phyloP scores from a whole-genome alignment of 1,140 invertebrate species.

The Physella acuta region DNA sequence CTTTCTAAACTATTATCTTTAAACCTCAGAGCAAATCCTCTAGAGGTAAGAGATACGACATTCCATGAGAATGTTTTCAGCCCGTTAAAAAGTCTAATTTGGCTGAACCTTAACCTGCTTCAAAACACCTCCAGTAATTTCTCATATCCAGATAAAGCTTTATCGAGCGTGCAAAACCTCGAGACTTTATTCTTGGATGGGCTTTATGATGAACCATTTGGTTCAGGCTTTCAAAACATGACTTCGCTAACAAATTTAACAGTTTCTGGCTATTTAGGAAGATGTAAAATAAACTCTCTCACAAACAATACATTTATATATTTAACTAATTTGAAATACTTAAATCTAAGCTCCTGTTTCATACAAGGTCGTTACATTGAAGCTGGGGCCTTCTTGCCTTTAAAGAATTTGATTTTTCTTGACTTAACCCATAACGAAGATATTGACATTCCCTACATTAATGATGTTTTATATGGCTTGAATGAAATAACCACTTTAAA shows the following conservation, averaged over 20 bases:
- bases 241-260: not conserved
- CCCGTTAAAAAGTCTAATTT: not conserved
- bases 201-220: not conserved
- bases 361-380: not conserved
- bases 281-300: not conserved
- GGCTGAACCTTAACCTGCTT: not conserved
- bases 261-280: not conserved
- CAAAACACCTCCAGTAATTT: not conserved
- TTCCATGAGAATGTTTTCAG: conserved; percentile 8
- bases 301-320: not conserved
- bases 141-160: not conserved
- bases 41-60: not conserved
- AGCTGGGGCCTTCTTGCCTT: not conserved
- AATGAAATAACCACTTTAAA: not conserved
- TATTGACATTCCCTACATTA: conserved; percentile 2
- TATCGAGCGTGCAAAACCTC: not conserved
- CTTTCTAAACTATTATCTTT: not conserved
- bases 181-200: not conserved
- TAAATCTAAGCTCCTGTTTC: not conserved
- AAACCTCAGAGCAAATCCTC: not conserved
- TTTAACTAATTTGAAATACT: not conserved
- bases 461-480: conserved; percentile 6
- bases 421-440: conserved; percentile 12
- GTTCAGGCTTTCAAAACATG: conserved; percentile 7
- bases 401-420: not conserved